Conservation (phyloP, 2,113 vertebrate genomes). For the Urocolius indicus region DNA sequence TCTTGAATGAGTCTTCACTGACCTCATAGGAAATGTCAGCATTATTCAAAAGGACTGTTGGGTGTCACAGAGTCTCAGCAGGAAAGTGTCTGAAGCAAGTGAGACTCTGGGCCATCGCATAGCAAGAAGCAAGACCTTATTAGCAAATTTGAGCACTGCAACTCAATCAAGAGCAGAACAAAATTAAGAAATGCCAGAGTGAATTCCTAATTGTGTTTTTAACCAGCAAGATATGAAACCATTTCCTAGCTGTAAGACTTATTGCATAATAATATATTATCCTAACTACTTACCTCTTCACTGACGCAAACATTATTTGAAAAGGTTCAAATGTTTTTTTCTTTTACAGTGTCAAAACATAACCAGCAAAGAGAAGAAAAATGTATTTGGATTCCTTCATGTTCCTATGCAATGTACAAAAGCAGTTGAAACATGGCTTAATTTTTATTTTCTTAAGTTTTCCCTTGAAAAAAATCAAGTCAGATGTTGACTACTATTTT, state of each 20-base stretch:
- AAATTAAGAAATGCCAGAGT: background rate
- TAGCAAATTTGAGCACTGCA: background rate
- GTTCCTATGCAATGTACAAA: background rate
- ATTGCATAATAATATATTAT: background rate
- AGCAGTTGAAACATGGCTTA: background rate
- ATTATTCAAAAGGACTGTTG: background rate
- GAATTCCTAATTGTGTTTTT: background rate
- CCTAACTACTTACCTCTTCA: background rate
- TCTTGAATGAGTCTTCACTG: background rate
- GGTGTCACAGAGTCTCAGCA: background rate
- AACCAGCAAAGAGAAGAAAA: background rate
- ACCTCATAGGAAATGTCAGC: background rate
- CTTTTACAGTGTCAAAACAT: background rate
- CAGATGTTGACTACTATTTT: background rate
- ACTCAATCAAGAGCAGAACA: background rate
- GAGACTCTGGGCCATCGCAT: background rate
- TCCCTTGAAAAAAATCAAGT: background rate
- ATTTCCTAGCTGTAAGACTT: background rate
- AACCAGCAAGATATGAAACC: background rate
- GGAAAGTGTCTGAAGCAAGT: background rate
- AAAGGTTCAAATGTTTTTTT: background rate
- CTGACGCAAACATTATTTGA: background rate
- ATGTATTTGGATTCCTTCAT: background rate
- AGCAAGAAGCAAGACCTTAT: background rate
- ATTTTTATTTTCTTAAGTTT: background rate